Base-by-base conservation (phyloP, 2,888 invertebrate genomes). In the Tenthredo distinguenda region DNA sequence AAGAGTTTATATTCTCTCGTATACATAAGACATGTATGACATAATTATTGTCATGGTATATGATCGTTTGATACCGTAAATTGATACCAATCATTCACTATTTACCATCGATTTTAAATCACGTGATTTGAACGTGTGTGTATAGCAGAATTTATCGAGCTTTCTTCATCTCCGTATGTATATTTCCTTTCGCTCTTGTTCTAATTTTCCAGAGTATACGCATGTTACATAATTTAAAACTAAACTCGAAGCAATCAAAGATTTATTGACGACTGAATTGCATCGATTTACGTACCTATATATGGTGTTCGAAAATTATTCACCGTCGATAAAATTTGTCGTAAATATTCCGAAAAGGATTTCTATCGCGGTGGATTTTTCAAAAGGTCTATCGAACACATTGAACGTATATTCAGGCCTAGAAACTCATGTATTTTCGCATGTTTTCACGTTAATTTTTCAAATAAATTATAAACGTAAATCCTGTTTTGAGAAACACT, bases 51-150 rank as follows among this genome's bases (percentile, higher is more conserved):
- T 55, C 6, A 7, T 7, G 21, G 10, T 62, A 62, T 26, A 26
- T 26, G 26, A 26, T 62, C 62, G 62, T 26, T 62, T n/a, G 21
- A 68, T 37, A n/a, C 37, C n/a, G 12, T 37, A 76, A 58, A 76
- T 84, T 62, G 58, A 62, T 76, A 74, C 26, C 72, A 84, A 76
- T 84, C 43, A 76, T 76, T 84, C 12, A 40, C 62, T 84, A 76
- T 58, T 77, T 47, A 55, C 34, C 10, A 77, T 76, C 31, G 62
- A 84, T 84, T 40, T 37, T 26, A 34, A 15, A 55, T 58, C 77
- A 77, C 77, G 77, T 77, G 26, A 55, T 47, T 12, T 55, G 6
- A 34, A 18, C 77, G 50, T 77, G 50, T 40, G 18, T n/a, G 34
- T 4, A 6, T 34, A 34, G 0, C 0, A 6, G 0, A 12, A 12